Evolutionary conservation across 2,888 invertebrate genomes (phyloP).

Genomic region (Romanomermis culicivorax): DNA sequence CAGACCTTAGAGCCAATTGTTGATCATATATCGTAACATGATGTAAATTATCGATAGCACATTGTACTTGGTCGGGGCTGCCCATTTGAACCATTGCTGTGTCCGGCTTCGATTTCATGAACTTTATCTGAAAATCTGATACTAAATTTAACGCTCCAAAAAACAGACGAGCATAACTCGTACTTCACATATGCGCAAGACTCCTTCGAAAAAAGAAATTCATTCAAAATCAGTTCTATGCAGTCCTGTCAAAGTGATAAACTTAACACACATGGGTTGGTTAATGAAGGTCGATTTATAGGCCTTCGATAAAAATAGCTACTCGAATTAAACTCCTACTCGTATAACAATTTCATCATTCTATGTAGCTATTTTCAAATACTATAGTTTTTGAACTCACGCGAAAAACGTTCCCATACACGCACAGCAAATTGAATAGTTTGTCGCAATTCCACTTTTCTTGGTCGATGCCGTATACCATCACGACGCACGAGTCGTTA

Average conservation of each 20-base stretch:
- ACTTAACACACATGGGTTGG: too few species aligned
- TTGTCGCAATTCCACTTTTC: constrained; percentile 81
- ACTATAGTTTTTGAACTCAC: too few species aligned
- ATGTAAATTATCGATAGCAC: constrained; percentile 81
- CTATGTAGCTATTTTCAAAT: too few species aligned
- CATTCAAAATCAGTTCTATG: too few species aligned
- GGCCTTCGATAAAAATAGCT: too few species aligned
- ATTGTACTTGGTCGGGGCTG: constrained; percentile 71
- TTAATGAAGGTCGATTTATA: too few species aligned
- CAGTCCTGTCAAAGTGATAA: too few species aligned
- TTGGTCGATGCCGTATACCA: constrained; percentile 89
- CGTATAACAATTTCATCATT: too few species aligned
- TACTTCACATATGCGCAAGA: background rate
- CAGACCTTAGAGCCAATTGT: constrained; percentile 45
- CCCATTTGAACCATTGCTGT: constrained; percentile 99
- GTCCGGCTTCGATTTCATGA: constrained; percentile 90
- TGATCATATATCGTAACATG: constrained; percentile 61
- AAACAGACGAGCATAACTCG: background rate
- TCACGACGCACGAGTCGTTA: constrained; percentile 56
- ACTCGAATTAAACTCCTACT: too few species aligned
- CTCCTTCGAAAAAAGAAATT: background rate
- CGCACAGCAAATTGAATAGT: constrained; percentile 90
- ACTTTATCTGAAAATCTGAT: constrained; percentile 50
- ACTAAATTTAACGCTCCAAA: too few species aligned
- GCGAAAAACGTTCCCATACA: constrained; percentile 92